Percentiles rank a stretch among this genome's conserved stretches.
Conservation (phyloP, 35 echinoderm and acorn worm genomes). For the Patiria miniata region DNA sequence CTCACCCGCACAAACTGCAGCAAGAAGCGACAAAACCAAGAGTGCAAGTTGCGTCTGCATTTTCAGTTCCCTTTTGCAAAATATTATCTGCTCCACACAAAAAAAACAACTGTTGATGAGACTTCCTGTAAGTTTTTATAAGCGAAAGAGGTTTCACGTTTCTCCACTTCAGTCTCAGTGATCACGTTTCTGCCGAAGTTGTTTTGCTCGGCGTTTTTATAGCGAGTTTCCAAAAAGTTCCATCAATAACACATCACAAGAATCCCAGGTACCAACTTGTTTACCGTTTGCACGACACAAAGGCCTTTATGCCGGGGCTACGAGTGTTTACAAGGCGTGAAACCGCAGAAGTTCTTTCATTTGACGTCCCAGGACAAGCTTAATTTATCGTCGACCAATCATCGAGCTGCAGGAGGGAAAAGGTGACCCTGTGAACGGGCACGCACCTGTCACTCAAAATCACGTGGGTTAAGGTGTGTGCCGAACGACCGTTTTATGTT, state of each 20-base stretch:
- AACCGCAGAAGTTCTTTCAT: neutral
- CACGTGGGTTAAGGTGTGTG: neutral
- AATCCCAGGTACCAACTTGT: conserved; percentile 6
- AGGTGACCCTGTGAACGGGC: neutral
- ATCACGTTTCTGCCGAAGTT: neutral
- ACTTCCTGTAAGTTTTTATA: neutral
- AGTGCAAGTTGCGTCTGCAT: neutral
- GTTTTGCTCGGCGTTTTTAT: conserved; percentile 7
- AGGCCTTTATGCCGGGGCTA: neutral
- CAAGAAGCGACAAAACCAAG: neutral
- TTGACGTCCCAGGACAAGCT: neutral
- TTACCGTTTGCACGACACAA: neutral
- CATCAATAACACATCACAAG: neutral
- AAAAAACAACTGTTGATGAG: neutral
- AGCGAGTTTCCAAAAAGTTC: neutral
- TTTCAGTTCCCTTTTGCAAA: neutral
- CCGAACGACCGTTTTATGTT: no score
- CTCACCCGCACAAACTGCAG: conserved; percentile 16
- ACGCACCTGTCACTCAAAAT: neutral
- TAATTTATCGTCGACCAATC: neutral
- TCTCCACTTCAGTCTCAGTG: no score
- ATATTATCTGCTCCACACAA: neutral
- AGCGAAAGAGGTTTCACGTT: neutral
- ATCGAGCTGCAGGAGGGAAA: neutral
- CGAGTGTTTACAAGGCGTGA: conserved; percentile 2